phyloP scores from a whole-genome alignment of 2,888 invertebrate genomes.

The Phyllotreta cruciferae region DNA sequence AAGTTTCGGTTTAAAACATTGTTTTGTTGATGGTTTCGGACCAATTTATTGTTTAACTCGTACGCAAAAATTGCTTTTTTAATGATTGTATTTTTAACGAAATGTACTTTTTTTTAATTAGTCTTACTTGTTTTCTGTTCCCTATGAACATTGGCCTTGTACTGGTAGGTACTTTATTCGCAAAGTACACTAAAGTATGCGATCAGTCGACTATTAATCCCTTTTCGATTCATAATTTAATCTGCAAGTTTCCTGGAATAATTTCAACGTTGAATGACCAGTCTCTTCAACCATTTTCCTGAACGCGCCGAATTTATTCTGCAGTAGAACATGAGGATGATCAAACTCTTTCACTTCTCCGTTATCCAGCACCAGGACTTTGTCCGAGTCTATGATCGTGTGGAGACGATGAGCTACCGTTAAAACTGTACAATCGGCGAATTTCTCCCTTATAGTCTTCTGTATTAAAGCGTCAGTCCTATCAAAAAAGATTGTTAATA shows the following conservation, averaged over 20 bases:
- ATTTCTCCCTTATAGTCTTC: constrained; percentile 6
- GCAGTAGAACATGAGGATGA: constrained; percentile 69
- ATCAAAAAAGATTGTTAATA: neutral
- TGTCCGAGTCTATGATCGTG: constrained; percentile 21
- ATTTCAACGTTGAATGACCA: constrained; percentile 60
- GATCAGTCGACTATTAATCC: too few relatives aligned
- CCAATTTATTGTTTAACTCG: too few relatives aligned
- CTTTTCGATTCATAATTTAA: constrained; percentile 5
- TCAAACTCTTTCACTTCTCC: constrained; percentile 78
- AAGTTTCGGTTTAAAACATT: too few relatives aligned
- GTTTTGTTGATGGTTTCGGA: too few relatives aligned
- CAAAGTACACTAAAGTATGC: too few relatives aligned
- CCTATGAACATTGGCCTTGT: too few relatives aligned
- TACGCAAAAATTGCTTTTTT: too few relatives aligned
- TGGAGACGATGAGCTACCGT: constrained; percentile 8
- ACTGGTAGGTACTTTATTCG: too few relatives aligned
- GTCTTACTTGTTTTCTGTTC: too few relatives aligned
- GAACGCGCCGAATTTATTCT: constrained; percentile 64
- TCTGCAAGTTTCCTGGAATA: constrained; percentile 8
- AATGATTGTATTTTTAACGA: too few relatives aligned
- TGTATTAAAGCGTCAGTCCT: constrained; percentile 16
- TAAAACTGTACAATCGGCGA: constrained; percentile 4
- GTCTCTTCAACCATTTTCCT: constrained; percentile 70
- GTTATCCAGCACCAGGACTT: constrained; percentile 82
- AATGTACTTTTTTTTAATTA: too few relatives aligned